These are phyloP conservation scores for Lordiphosa mommai DNA, from an alignment of 1,140 invertebrate species.

Conservation along the genomic window DNA sequence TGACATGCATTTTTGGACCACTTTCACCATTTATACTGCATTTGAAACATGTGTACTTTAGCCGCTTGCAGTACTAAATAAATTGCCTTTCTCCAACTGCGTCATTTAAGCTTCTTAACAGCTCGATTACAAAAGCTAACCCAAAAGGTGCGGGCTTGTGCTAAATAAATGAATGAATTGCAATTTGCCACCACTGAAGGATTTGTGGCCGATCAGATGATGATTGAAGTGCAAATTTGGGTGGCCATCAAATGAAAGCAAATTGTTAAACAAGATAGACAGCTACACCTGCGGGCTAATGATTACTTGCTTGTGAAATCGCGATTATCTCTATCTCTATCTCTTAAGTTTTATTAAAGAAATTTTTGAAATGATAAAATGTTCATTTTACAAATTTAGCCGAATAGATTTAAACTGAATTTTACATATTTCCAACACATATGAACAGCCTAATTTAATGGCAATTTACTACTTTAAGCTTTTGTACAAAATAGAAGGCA, in stretches of 20 bases:
- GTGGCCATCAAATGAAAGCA: conserved; percentile 16
- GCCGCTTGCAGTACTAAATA: conserved; percentile 2
- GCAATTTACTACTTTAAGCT: too few species aligned
- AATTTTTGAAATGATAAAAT: too few species aligned
- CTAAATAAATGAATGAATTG: conserved; percentile 47
- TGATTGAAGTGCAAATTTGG: conserved; percentile 34
- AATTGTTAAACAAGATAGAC: neutral
- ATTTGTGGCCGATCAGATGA: conserved; percentile 30
- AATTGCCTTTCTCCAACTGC: neutral
- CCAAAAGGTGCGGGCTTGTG: conserved; percentile 25
- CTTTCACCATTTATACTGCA: conserved; percentile 2
- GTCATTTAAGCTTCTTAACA: conserved; percentile 14
- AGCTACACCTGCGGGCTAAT: too few species aligned
- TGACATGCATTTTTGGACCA: conserved; percentile 30
- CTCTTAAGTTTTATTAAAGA: too few species aligned
- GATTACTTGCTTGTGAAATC: too few species aligned
- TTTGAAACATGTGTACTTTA: too few species aligned
- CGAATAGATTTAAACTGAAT: too few species aligned
- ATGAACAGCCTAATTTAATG: too few species aligned
- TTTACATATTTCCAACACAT: too few species aligned
- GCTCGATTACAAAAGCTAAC: conserved; percentile 27
- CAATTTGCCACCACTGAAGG: neutral
- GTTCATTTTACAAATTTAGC: too few species aligned
- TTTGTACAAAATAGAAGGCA: too few species aligned
- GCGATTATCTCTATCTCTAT: too few species aligned